Conservation (phyloP, 2,888 invertebrate species). For the Cheilosia vernalis region DNA sequence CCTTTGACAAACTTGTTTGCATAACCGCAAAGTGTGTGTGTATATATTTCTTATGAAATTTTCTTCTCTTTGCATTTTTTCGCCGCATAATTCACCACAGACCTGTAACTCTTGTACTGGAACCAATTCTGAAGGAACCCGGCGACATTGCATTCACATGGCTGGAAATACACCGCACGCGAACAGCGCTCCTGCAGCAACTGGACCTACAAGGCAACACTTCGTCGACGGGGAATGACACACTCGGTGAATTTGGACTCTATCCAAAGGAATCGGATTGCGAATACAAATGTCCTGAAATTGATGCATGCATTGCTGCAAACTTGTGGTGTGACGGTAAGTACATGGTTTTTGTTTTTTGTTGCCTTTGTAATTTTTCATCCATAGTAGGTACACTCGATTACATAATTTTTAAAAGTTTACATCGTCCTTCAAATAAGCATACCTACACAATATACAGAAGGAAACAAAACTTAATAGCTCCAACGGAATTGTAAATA, state of each 20-base stretch:
- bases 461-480: slow-evolving; percentile 41
- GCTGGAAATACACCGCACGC: slow-evolving; percentile 89
- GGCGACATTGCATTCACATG: slow-evolving; percentile 91
- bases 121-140: slow-evolving; percentile 89
- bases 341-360: slow-evolving; percentile 76
- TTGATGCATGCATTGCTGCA: slow-evolving; percentile 90
- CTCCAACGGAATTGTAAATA: slow-evolving; percentile 11
- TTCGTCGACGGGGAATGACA: slow-evolving; percentile 81
- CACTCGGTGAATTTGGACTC: slow-evolving; percentile 83
- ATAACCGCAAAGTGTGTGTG: neutral
- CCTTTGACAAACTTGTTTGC: slow-evolving; percentile 14
- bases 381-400: slow-evolving; percentile 45
- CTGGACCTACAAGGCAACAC: slow-evolving; percentile 83
- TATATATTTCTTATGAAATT: slow-evolving; percentile 19
- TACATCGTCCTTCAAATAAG: slow-evolving; percentile 11
- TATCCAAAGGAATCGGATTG: slow-evolving; percentile 85
- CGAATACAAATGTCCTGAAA: slow-evolving; percentile 88
- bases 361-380: slow-evolving; percentile 34
- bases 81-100: slow-evolving; percentile 77
- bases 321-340: slow-evolving; percentile 90
- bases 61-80: slow-evolving; percentile 6
- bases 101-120: slow-evolving; percentile 87
- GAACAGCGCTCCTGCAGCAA: slow-evolving; percentile 86
- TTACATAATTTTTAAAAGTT: slow-evolving; percentile 61
- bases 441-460: neutral